A percentile compares a stretch with the other conserved stretches of the same genome.
Conservation (phyloP, 37 sponge, comb jelly and placozoan genomes). For the Hormiphora californensis region DNA sequence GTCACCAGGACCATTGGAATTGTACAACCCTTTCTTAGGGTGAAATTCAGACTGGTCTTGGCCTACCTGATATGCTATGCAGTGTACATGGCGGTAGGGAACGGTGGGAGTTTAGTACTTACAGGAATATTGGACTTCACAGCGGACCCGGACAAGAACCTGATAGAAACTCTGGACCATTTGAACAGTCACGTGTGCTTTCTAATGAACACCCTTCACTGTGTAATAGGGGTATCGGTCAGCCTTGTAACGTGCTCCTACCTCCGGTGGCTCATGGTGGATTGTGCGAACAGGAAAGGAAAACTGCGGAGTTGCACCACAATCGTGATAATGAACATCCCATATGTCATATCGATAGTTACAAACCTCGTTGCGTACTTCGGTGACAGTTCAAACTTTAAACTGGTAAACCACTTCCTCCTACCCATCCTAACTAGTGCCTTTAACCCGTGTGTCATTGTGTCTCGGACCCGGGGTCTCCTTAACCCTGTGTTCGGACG, state of each 20-base stretch:
- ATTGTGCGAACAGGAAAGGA: neutral
- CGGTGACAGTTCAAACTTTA: neutral
- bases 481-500: too few species aligned
- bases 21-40: neutral
- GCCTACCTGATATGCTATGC: neutral
- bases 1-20: neutral
- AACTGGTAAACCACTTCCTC: neutral
- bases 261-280: neutral
- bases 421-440: neutral
- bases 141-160: neutral
- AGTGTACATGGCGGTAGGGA: slow-evolving; percentile 6
- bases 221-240: neutral
- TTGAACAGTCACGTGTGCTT: neutral
- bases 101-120: neutral
- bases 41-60: neutral
- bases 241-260: neutral
- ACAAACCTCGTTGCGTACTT: neutral
- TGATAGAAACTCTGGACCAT: neutral
- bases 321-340: neutral
- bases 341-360: neutral
- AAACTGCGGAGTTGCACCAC: neutral
- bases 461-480: neutral
- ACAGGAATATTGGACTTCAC: neutral
- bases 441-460: neutral
- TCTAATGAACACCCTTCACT: neutral